Evolutionary conservation across 1,140 invertebrate species (phyloP).

Genomic region (Ganaspis sp.): DNA sequence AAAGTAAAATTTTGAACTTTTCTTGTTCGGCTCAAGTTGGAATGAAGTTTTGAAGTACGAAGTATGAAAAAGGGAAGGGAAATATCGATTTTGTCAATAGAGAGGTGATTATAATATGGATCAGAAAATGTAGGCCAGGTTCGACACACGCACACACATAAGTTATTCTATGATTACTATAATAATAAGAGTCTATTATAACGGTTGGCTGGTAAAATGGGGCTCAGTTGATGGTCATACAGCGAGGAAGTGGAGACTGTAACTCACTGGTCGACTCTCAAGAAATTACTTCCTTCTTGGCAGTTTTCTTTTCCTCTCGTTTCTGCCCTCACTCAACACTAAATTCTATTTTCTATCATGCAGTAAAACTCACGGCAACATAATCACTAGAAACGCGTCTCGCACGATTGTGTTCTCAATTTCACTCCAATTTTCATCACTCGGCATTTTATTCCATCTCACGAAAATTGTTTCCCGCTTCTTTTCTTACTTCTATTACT

Average conservation of each 20-base stretch:
- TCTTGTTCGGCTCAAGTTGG: too few relatives aligned
- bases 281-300: constrained; percentile 41
- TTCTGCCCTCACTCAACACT: not conserved
- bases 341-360: constrained; percentile 14
- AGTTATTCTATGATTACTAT: constrained; percentile 50
- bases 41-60: too few relatives aligned
- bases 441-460: not conserved
- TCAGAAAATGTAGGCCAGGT: constrained; percentile 45
- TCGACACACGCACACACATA: constrained; percentile 16
- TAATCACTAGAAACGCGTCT: constrained; percentile 7
- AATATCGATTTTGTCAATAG: not conserved
- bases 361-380: not conserved
- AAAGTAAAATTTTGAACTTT: too few relatives aligned
- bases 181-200: constrained; percentile 52
- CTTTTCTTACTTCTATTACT: too few relatives aligned
- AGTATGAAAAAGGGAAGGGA: not conserved
- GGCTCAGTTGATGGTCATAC: constrained; percentile 1
- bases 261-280: constrained; percentile 8
- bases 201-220: constrained; percentile 54
- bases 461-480: not conserved
- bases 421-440: constrained; percentile 2
- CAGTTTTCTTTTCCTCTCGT: constrained; percentile 21
- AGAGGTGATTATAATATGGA: not conserved
- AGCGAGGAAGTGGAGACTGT: constrained; percentile 8
- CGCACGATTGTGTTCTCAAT: not conserved